Base-by-base conservation (phyloP, 2,888 invertebrate genomes). In the Lasius fuliginosus region DNA sequence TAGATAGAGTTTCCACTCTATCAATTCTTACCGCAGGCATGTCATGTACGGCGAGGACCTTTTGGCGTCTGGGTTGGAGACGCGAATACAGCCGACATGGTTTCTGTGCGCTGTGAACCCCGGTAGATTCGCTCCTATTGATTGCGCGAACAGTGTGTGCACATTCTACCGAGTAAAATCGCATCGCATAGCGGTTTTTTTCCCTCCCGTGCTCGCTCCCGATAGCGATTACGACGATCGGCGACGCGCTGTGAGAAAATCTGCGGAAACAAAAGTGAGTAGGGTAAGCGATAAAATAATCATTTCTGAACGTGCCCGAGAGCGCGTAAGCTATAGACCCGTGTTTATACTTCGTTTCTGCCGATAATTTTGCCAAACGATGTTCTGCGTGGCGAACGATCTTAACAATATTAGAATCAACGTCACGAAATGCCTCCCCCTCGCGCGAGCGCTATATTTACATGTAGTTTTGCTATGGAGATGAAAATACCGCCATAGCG, bases 21-120 rank as follows among this genome's bases (percentile, higher is more conserved):
- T 42, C n/a, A 15, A 18, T 11, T 18, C 30, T 49, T 42, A 15
- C 15, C 18, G 40, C 9, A 5, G 23, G 36, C 36, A 36, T 5
- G 3, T 36, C 30, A 11, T 30, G 49, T 49, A 15, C 18, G 53
- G 5, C 15, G 18, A 73, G 42, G 6, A 42, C 0, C 1, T 27
- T 18, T 62, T 65, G 88, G 91, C 90, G 90, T 90, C 91, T 91
- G 91, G 91, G 89, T 91, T 91, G 85, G 91, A 91, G 91, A 84
- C 87, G 82, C 74, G 71, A 82, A 83, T 83, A 79, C 88, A 82
- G 87, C 84, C 87, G 86, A 84, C 90, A 87, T 87, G 85, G 74
- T 88, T 91, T 91, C 93, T 93, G 90, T 92, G 92, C 89, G 85
- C 85, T 93, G 93, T 93, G 91, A 89, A 93, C 93, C 93, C 93